Base-by-base conservation (phyloP, 2,797 vertebrate species). In the Vespertilio murinus region DNA sequence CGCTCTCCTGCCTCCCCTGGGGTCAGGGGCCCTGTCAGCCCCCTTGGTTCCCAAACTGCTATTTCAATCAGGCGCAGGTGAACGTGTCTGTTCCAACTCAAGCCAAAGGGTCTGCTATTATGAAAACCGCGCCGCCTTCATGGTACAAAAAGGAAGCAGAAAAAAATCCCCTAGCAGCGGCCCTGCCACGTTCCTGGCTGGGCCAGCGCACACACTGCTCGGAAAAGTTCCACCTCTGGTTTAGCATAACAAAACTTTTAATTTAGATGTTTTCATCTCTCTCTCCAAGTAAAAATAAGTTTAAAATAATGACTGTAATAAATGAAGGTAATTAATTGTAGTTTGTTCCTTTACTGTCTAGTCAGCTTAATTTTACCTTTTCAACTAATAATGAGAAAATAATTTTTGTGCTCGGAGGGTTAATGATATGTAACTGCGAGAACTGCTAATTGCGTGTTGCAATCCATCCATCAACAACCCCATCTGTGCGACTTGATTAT, bases 381-480 rank as follows among this genome's bases (percentile, higher is more conserved):
- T 99, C 98, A 98, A 98, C 98, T 99, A 99, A 99, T 99, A 99
- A 99, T 99, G 99, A 99, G 99, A 99, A 98, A 99, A 99, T 99
- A 99, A 99, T 99, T 99, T 99, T 99, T 98, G 99, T 99, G 99
- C 99, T 99, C 97, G 98, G 99, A 99, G 99, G 99, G 99, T 99
- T 99, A 99, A 99, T 99, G 99, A 99, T 98, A 99, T 99, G 99
- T 99, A 99, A 99, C 99, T 99, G 98, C 98, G 98, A 98, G 99
- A 99, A 98, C 98, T 98, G 99, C 99, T 99, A 99, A 99, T 99
- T 99, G 99, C 99, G 99, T 98, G 99, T 99, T 99, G 99, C 99
- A 98, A 99, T 99, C 99, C 99, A 99, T 99, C 99, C 99, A 99
- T 99, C 99, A 99, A 99, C 99, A 98, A 99, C 98, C 99, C 99